Percentiles rank a stretch among this genome's conserved stretches.
phyloP scores from a whole-genome alignment of 2,113 vertebrate genomes.

The Caranx melampygus region DNA sequence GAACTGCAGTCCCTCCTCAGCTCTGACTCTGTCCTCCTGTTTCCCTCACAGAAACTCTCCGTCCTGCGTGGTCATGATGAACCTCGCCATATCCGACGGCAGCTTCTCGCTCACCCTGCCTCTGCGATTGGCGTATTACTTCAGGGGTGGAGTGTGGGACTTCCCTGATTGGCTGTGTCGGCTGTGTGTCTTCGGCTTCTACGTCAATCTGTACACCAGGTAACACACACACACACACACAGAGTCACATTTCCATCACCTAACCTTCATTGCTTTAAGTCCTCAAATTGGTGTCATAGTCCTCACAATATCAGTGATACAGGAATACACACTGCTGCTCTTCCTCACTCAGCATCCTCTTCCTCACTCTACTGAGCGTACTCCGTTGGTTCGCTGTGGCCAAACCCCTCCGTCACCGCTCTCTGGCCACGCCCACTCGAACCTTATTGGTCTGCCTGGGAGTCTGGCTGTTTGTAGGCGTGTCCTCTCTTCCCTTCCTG shows the following conservation, averaged over 20 bases:
- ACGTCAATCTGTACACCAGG: conserved; percentile 83
- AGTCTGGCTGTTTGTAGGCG: conserved; percentile 78
- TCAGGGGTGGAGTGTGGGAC: conserved; percentile 59
- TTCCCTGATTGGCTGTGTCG: conserved; percentile 81
- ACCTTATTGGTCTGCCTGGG: conserved; percentile 57
- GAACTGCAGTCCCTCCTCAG: background rate
- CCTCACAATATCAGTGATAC: background rate
- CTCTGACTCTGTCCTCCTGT: background rate
- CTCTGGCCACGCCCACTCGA: conserved; percentile 39
- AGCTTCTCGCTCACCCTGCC: conserved; percentile 82
- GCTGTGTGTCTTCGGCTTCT: conserved; percentile 78
- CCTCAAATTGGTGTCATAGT: background rate
- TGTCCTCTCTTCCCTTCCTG: conserved; percentile 72
- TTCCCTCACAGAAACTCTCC: conserved; percentile 44
- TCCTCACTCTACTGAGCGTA: conserved; percentile 80
- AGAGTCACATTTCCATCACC: background rate
- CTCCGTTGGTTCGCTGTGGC: conserved; percentile 79
- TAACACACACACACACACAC: conserved; percentile 16
- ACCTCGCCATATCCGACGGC: conserved; percentile 80
- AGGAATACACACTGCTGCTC: background rate
- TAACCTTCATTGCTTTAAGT: background rate
- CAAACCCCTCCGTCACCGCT: conserved; percentile 45
- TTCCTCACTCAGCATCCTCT: conserved; percentile 71
- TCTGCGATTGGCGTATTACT: conserved; percentile 79
- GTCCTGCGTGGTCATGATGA: conserved; percentile 80